Conservation (phyloP, 2,113 vertebrate genomes). For the Aphyosemion australe region DNA sequence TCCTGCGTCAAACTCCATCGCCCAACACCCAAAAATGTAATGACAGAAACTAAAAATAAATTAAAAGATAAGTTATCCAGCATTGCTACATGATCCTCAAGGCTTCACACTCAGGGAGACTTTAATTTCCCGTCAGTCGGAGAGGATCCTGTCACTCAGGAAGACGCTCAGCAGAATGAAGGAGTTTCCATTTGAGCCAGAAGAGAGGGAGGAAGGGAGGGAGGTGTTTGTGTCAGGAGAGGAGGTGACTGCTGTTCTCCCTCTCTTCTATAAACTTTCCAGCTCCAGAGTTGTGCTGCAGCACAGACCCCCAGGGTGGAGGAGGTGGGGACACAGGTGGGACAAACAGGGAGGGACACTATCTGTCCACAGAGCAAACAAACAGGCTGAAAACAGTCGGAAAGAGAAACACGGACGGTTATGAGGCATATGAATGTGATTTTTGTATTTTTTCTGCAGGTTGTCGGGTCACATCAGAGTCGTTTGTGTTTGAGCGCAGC, state of each 20-base stretch:
- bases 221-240: slow-evolving; percentile 25
- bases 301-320: slow-evolving; percentile 13
- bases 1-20: slow-evolving; percentile 50
- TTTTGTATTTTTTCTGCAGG: background rate
- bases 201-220: slow-evolving; percentile 25
- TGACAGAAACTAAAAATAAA: slow-evolving; percentile 3
- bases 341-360: slow-evolving; percentile 52
- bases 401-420: slow-evolving; percentile 68
- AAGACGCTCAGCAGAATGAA: slow-evolving; percentile 20
- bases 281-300: slow-evolving; percentile 21
- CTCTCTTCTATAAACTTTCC: slow-evolving; percentile 9
- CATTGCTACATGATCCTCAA: slow-evolving; percentile 41
- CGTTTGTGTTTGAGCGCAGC: slow-evolving; percentile 1
- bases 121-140: slow-evolving; percentile 3
- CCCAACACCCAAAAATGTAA: slow-evolving; percentile 13
- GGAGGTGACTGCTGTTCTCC: slow-evolving; percentile 9
- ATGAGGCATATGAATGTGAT: background rate
- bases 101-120: background rate
- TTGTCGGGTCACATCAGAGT: background rate
- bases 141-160: slow-evolving; percentile 50
- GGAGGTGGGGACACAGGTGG: slow-evolving; percentile 37
- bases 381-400: slow-evolving; percentile 67
- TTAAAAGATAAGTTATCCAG: background rate
- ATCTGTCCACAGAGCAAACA: slow-evolving; percentile 57
- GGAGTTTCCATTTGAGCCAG: slow-evolving; percentile 33